These are phyloP conservation scores for Leptoteleia sp. DNA, from an alignment of 1,140 invertebrate species.

Conservation along the genomic window DNA sequence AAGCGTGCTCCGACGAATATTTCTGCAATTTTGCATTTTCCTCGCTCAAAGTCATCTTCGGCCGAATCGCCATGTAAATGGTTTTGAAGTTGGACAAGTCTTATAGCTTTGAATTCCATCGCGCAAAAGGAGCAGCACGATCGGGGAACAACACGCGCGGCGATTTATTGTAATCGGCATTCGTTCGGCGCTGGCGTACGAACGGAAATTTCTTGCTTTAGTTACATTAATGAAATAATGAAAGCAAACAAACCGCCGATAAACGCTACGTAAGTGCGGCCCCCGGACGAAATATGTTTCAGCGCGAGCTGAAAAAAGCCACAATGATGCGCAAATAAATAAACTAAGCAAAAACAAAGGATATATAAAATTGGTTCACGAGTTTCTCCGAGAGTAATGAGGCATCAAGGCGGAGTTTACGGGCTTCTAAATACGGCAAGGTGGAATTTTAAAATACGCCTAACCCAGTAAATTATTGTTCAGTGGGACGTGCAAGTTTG, in stretches of 20 bases:
- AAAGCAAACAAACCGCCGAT: not conserved
- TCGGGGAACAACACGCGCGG: not conserved
- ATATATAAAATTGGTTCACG: conserved; percentile 41
- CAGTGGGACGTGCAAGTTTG: too few species aligned
- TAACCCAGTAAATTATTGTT: conserved; percentile 16
- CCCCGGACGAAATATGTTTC: conserved; percentile 12
- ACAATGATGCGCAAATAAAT: conserved; percentile 30
- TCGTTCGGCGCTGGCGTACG: not conserved
- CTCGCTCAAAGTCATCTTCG: conserved; percentile 5
- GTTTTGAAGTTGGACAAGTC: conserved; percentile 16
- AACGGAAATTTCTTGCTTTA: not conserved
- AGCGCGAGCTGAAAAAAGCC: conserved; percentile 1
- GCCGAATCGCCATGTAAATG: conserved; percentile 26
- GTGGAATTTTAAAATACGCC: conserved; percentile 17
- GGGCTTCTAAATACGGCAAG: conserved; percentile 32
- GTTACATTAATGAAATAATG: not conserved
- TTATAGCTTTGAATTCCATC: conserved; percentile 21
- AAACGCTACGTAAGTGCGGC: not conserved
- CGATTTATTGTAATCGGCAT: conserved; percentile 1
- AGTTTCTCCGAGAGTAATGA: conserved; percentile 34
- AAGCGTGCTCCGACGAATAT: conserved; percentile 12
- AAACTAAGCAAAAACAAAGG: conserved; percentile 8
- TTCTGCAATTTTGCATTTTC: conserved; percentile 36
- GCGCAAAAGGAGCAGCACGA: conserved; percentile 8
- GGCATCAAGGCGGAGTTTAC: conserved; percentile 28